Evolutionary conservation across 2,888 invertebrate genomes (phyloP), one percentile per base, ranked within the genome.

Genomic region (Endotricha flammealis): DNA sequence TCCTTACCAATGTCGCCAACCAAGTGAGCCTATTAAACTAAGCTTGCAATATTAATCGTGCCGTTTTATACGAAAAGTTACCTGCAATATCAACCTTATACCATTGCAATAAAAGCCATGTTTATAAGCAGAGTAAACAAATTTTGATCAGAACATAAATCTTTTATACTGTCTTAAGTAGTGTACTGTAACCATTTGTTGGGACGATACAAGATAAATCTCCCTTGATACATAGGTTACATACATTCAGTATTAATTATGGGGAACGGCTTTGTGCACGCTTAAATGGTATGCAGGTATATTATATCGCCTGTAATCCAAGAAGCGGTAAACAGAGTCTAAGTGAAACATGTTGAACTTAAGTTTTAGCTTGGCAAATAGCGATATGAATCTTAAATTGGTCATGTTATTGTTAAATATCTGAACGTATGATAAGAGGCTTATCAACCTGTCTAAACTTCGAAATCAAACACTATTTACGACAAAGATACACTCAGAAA

Each of bases 1-100:
- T 73, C 70, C 52, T 54, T 58, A 70, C 65, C 67, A 61, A 62
- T 71, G 69, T 72, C 60, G 58, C 59, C 62, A 64, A 64, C 60
- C 62, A 69, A 65, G 68, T 67, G 60, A 64, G 57, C 62, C 66
- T 69, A 67, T 71, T 65, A 67, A 65, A 61, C 65, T 67, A 63
- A 67, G 56, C 60, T 57, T 50, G 51, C 59, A 53, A 62, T 48
- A 36, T 53, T 55, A 49, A 44, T 51, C 48, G 40, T 52, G 40
- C 52, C 53, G 12, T 57, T 52, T 55, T 57, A 50, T 44, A 38
- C 42, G 40, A 46, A 46, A 44, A 48, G 37, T 31, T 35, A 36
- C 11, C 9, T 11, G 38, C 10, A 70, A 48, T 42, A 33, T 51
- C 29, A 42, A 58, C 64, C 52, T 54, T 69, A 59, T 22, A 4